A percentile compares a stretch with the other conserved stretches of the same genome.
These are phyloP conservation scores for Siniperca undulata DNA, from an alignment of 2,797 vertebrate genomes.

Conservation along the genomic window DNA sequence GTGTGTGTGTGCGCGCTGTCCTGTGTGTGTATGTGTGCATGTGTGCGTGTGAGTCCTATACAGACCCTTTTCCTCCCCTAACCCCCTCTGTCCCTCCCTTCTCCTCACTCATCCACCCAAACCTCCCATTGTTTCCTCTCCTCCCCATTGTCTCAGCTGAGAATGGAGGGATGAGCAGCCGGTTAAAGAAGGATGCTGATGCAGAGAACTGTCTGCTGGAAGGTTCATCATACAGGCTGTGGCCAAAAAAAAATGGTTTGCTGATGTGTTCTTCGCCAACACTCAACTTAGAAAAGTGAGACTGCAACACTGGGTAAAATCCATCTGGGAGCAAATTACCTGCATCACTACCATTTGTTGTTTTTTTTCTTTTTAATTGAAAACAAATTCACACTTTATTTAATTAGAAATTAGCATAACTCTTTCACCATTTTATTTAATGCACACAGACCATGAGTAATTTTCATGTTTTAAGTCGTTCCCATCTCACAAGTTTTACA, in stretches of 20 bases:
- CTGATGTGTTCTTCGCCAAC: slow-evolving; percentile 57
- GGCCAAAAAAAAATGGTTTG: slow-evolving; percentile 27
- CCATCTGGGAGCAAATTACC: slow-evolving; percentile 56
- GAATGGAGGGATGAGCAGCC: slow-evolving; percentile 73
- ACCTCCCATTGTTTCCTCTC: slow-evolving; percentile 76
- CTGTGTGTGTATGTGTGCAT: slow-evolving; percentile 48
- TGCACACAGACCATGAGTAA: slow-evolving; percentile 54
- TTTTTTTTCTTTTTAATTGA: slow-evolving; percentile 59
- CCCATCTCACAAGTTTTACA: slow-evolving; percentile 53
- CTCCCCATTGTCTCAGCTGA: slow-evolving; percentile 79
- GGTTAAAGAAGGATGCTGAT: slow-evolving; percentile 66
- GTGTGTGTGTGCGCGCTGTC: slow-evolving; percentile 30
- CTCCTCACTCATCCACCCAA: slow-evolving; percentile 65
- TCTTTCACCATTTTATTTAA: slow-evolving; percentile 62
- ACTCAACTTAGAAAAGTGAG: slow-evolving; percentile 57
- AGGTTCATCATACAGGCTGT: slow-evolving; percentile 47
- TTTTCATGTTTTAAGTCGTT: slow-evolving; percentile 53
- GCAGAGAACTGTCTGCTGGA: slow-evolving; percentile 56
- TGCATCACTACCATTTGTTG: slow-evolving; percentile 36
- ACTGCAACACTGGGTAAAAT: slow-evolving; percentile 55
- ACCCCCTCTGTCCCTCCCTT: slow-evolving; percentile 58
- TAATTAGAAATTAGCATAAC: slow-evolving; percentile 67
- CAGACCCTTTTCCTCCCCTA: slow-evolving; percentile 31
- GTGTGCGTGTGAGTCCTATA: slow-evolving; percentile 47
- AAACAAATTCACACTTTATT: slow-evolving; percentile 69